Evolutionary conservation across 2,113 vertebrate species (phyloP), one percentile per base, ranked within the genome.

Genomic region (Rhinolophus sinicus): DNA sequence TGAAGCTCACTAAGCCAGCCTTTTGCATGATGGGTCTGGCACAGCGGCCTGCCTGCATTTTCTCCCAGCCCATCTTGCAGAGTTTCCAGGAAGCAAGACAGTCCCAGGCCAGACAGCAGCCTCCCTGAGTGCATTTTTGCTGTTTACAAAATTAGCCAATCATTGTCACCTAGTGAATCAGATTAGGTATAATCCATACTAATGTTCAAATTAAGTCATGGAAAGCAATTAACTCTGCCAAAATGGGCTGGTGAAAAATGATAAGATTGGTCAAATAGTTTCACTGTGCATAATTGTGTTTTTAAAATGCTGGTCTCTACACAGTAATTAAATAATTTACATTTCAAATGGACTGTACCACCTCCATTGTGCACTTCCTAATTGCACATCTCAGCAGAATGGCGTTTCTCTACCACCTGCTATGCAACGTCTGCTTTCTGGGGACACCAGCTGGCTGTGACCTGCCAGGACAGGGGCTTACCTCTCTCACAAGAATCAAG

Each of bases 211-310:
- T 96, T 77, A 90, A 78, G 62, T 90, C 84, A 90, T 9, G 2
- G 94, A 67, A 96, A 97, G 50, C 69, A 90, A 95, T 96, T 90
- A 14, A 56, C 86, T 12, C 5, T 33, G 84, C 72, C 73, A 62
- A 90, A 82, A 50, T 0, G 62, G 84, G 93, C 85, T 94, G 75
- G 91, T 76, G 93, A 97, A 88, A 98, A 78, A 94, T 56, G 76
- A 35, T 90, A 77, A 90, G 86, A n/a, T 64, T 90, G 3, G 0
- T 84, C 75, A 65, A 47, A 95, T 76, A 76, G 96, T 84, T 90
- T 96, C 88, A 28, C 52, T 62, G 91, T 82, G 83, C 87, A 24
- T 88, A 86, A 73, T 16, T 93, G 84, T 96, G 93, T 62, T 92
- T 85, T 35, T 88, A 69, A 93, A 94, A 95, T 33, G 83, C 62